Conservation (phyloP, 1,140 invertebrate species). For the Drosophila orena region DNA sequence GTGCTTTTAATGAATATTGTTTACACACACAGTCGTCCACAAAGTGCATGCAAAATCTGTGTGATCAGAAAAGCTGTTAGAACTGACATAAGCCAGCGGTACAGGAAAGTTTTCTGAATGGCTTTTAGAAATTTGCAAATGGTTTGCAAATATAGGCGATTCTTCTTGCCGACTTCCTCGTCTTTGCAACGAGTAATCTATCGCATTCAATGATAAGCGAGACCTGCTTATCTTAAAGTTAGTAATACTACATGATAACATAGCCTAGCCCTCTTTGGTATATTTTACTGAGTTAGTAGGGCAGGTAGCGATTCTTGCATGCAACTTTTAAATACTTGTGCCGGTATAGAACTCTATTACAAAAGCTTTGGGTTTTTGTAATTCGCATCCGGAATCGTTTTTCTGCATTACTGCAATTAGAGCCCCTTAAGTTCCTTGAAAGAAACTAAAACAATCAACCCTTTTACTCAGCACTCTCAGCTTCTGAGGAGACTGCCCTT, state of each 20-base stretch:
- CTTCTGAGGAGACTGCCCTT: background rate
- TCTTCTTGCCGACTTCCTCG: background rate
- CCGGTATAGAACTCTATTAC: too few relatives aligned
- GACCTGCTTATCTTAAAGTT: background rate
- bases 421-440: background rate
- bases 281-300: background rate
- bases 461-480: constrained; percentile 19
- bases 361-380: too few relatives aligned
- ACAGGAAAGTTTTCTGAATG: constrained; percentile 26
- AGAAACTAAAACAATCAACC: background rate
- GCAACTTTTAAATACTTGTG: background rate
- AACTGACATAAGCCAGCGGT: constrained; percentile 12
- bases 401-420: constrained; percentile 12
- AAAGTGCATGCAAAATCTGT: constrained; percentile 25
- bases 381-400: background rate
- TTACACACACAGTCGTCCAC: constrained; percentile 5
- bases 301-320: background rate
- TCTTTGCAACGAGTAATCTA: background rate
- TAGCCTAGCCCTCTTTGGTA: background rate
- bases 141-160: background rate
- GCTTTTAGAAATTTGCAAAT: constrained; percentile 20
- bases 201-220: background rate
- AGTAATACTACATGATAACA: background rate
- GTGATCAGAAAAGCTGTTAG: constrained; percentile 17
- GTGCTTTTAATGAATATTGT: constrained; percentile 41